These are phyloP conservation scores for Spondyliosoma cantharus DNA, from an alignment of 2,797 vertebrate species.

Conservation along the genomic window DNA sequence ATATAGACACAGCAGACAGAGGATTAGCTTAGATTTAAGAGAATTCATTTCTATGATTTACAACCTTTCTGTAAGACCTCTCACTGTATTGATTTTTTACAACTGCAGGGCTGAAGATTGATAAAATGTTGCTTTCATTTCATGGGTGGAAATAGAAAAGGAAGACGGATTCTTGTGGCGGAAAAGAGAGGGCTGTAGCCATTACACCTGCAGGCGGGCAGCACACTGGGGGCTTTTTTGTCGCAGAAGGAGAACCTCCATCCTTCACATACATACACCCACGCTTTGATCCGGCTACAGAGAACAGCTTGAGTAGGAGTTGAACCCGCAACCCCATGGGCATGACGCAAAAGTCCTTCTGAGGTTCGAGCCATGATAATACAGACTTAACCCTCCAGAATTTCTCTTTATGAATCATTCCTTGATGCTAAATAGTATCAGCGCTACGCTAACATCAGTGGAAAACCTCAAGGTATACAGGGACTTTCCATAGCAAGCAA, in stretches of 20 bases:
- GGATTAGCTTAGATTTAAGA: constrained; percentile 66
- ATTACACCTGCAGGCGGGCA: constrained; percentile 60
- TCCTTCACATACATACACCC: constrained; percentile 32
- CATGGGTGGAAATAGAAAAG: constrained; percentile 66
- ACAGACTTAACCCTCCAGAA: neutral
- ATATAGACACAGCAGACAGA: constrained; percentile 34
- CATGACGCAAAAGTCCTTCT: constrained; percentile 33
- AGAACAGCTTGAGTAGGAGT: constrained; percentile 49
- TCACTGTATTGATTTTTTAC: constrained; percentile 77
- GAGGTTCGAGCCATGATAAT: constrained; percentile 32
- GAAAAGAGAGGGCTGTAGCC: constrained; percentile 45
- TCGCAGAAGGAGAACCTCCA: constrained; percentile 50
- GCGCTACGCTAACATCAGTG: neutral
- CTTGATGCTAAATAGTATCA: constrained; percentile 4
- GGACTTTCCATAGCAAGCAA: neutral
- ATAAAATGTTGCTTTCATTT: constrained; percentile 82
- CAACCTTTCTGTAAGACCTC: constrained; percentile 67
- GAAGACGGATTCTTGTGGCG: constrained; percentile 57
- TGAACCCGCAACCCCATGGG: constrained; percentile 35
- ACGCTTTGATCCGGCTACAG: constrained; percentile 37
- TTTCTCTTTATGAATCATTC: constrained; percentile 24
- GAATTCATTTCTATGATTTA: constrained; percentile 77
- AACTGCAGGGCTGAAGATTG: constrained; percentile 67
- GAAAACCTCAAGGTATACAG: neutral
- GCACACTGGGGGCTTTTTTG: constrained; percentile 59